These are phyloP conservation scores for Sarcophaga caerulescens DNA, from an alignment of 2,888 invertebrate genomes.

Conservation along the genomic window DNA sequence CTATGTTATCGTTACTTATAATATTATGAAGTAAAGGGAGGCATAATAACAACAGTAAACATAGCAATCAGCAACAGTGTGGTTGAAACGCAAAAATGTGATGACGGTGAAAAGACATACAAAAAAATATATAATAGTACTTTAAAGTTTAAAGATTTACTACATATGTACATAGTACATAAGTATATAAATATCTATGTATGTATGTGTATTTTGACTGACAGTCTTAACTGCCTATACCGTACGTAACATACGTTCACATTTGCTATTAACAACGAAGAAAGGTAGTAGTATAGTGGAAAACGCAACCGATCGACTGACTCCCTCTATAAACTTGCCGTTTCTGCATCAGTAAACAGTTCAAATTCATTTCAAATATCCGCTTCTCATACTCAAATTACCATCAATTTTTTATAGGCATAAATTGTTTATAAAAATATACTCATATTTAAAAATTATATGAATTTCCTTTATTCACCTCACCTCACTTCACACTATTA, in stretches of 20 bases:
- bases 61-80: neutral
- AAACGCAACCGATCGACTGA: constrained; percentile 17
- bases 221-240: neutral
- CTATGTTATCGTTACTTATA: constrained; percentile 19
- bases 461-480: constrained; percentile 5
- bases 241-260: neutral
- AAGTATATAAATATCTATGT: too few relatives aligned
- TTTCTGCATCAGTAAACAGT: constrained; percentile 64
- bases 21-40: neutral
- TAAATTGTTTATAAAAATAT: constrained; percentile 16
- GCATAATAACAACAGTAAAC: neutral
- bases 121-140: neutral
- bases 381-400: constrained; percentile 55
- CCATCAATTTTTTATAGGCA: constrained; percentile 3
- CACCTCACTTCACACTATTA: neutral
- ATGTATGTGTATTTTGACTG: neutral
- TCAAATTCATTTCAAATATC: constrained; percentile 53
- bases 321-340: constrained; percentile 27
- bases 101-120: neutral
- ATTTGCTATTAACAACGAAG: constrained; percentile 6
- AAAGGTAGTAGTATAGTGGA: neutral
- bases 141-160: constrained; percentile 27
- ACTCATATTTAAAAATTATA: constrained; percentile 15
- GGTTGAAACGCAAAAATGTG: neutral
- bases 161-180: neutral